Percentiles rank a stretch among this genome's conserved stretches.
Conservation (phyloP, 2,113 vertebrate genomes). For the Poeciliopsis turrubarensis region DNA sequence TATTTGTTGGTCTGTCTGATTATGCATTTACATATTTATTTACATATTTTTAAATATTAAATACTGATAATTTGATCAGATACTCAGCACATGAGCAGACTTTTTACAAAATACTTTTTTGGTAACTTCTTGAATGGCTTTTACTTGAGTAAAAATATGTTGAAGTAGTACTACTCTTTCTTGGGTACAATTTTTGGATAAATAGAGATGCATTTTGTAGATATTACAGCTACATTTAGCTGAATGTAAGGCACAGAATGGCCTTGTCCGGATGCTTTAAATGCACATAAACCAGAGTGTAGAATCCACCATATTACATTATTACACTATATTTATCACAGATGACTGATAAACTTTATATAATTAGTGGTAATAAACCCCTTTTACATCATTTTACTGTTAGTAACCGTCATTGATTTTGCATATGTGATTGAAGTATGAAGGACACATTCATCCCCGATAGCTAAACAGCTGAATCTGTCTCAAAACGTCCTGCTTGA, state of each 20-base stretch:
- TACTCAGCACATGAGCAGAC: too few species aligned
- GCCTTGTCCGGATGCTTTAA: slow-evolving; percentile 44
- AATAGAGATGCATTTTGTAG: not conserved
- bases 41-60: too few species aligned
- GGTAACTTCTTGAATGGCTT: too few species aligned
- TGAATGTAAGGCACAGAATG: slow-evolving; percentile 19
- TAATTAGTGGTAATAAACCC: not conserved
- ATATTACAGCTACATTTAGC: slow-evolving; percentile 10
- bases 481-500: not conserved
- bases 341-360: not conserved
- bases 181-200: too few species aligned
- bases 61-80: too few species aligned
- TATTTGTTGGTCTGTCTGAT: too few species aligned
- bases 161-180: too few species aligned
- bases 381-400: not conserved
- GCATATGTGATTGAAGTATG: not conserved
- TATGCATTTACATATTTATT: too few species aligned
- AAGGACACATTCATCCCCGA: not conserved
- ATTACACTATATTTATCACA: not conserved
- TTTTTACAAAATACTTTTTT: too few species aligned
- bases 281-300: slow-evolving; percentile 5
- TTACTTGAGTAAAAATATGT: too few species aligned
- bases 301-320: too few species aligned
- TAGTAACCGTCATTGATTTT: not conserved
- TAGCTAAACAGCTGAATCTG: not conserved